phyloP scores from a whole-genome alignment of 1,140 invertebrate species.

The Mercenaria mercenaria region DNA sequence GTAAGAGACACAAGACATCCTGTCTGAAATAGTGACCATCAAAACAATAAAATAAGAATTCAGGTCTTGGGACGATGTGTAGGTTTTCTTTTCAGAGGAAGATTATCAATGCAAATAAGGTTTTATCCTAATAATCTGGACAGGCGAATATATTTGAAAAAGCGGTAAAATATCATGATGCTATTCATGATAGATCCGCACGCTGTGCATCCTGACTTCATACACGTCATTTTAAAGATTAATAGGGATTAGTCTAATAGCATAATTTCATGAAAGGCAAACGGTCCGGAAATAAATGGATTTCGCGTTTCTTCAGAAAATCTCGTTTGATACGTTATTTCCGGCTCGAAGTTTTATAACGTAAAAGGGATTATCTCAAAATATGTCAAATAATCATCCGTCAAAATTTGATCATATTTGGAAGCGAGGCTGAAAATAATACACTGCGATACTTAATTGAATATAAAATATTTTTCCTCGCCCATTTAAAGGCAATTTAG shows the following conservation, averaged over 20 bases:
- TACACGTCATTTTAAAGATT: background rate
- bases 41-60: background rate
- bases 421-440: no score
- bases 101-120: background rate
- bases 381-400: background rate
- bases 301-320: background rate
- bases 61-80: background rate
- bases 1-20: no score
- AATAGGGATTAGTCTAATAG: background rate
- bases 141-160: background rate
- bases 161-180: background rate
- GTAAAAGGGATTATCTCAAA: background rate
- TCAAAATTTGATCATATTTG: no score
- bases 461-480: no score
- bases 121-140: background rate
- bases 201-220: background rate
- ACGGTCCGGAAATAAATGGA: conserved; percentile 9
- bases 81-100: background rate
- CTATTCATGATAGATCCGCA: background rate
- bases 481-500: no score
- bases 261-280: background rate
- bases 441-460: no score
- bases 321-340: conserved; percentile 13
- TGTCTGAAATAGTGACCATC: background rate
- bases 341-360: background rate